A percentile compares a stretch with the other conserved stretches of the same genome.
Evolutionary conservation across 2,113 vertebrate species (phyloP).

Genomic region (Gopherus flavomarginatus): DNA sequence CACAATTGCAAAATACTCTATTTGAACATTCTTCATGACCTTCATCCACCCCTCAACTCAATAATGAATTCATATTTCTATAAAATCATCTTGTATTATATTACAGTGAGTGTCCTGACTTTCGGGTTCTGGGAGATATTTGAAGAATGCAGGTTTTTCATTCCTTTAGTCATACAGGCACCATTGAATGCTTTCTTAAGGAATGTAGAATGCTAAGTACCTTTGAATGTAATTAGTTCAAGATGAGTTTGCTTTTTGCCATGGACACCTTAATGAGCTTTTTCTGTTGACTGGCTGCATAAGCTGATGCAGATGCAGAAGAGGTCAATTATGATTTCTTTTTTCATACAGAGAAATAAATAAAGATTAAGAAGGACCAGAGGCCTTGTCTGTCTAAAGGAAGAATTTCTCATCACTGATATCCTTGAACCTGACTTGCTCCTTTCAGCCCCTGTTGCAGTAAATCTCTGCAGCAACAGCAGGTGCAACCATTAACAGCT

Average conservation of each 20-base stretch:
- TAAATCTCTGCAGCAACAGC: conserved; percentile 85
- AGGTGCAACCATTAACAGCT: conserved; percentile 81
- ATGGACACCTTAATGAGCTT: not conserved
- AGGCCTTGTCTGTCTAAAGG: conserved; percentile 80
- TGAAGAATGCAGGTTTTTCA: conserved; percentile 2
- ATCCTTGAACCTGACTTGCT: conserved; percentile 86
- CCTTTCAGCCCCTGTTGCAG: conserved; percentile 60
- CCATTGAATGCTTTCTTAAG: not conserved
- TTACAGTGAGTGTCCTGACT: not conserved
- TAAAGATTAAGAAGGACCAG: conserved; percentile 13
- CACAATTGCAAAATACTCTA: conserved; percentile 13
- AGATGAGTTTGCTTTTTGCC: conserved; percentile 12
- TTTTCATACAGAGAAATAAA: conserved; percentile 10
- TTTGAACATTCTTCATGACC: conserved; percentile 26
- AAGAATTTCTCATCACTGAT: conserved; percentile 87
- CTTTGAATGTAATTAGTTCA: conserved; percentile 12
- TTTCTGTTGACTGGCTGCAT: conserved; percentile 27
- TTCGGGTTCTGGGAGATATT: conserved; percentile 18
- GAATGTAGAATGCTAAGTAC: not conserved
- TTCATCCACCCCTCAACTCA: conserved; percentile 18
- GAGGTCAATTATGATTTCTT: conserved; percentile 27
- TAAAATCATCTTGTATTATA: conserved; percentile 27
- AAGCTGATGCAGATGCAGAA: not conserved
- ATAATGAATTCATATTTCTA: conserved; percentile 43
- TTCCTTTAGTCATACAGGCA: not conserved